Evolutionary conservation across 2,113 vertebrate species (phyloP), one percentile per base, ranked within the genome.

Genomic region (Zootoca vivipara): DNA sequence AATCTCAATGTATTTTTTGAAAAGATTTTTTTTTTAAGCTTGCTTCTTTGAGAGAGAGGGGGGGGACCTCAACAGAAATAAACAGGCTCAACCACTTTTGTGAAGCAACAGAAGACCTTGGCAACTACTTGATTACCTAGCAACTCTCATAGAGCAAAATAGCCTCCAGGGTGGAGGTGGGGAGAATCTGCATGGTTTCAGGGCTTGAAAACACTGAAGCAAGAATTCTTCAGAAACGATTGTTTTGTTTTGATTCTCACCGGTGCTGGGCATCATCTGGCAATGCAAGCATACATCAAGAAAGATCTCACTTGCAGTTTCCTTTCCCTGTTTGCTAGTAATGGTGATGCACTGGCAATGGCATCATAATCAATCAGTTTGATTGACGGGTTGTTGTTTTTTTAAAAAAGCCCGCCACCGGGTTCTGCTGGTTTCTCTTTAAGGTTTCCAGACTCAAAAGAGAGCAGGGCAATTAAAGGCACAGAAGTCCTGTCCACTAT

Each of bases 191-290:
- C 12, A 75, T 52, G 15, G 20, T 46, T 87, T 73, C 3, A 73
- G 67, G 46, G 40, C n/a, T 69, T 86, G 69, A 16, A 86, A 64
- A 70, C 18, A 58, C 62, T 52, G 42, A 20, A 33, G 9, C 30
- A 30, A 82, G 33, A 35, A 5, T 16, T 74, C 70, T 87, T 8
- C 52, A 10, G 40, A 35, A 64, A 52, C 24, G 6, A 67, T 90
- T 78, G 10, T 35, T 38, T 38, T 35, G 70, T 62, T 92, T 89
- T 86, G 64, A 58, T 81, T 93, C 90, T 42, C 16, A 28, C 26
- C 80, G 9, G 64, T 81, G 46, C 24, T 89, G 64, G 85, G 16
- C 12, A 72, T 84, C 75, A 82, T 89, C 78, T 22, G 82, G 20
- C 65, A n/a, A 46, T 18, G 1, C 42, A 42, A 46, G 13, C 72